phyloP scores from a whole-genome alignment of 1,140 invertebrate genomes.

The Meloidogyne floridensis region DNA sequence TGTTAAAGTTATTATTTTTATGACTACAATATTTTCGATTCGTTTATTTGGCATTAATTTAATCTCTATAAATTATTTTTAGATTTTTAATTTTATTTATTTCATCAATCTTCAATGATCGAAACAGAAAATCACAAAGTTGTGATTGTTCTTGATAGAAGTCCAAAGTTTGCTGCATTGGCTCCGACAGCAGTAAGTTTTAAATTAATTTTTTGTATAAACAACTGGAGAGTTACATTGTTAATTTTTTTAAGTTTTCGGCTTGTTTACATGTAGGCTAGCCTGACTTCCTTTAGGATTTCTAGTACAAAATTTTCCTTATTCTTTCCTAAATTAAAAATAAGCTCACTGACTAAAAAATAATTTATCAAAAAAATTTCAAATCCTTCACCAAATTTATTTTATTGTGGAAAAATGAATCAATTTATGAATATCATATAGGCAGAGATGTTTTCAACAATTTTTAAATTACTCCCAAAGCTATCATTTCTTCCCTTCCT shows the following conservation, averaged over 20 bases:
- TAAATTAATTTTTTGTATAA: neutral
- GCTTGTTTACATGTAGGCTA: too few species aligned
- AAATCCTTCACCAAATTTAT: too few species aligned
- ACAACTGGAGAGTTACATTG: too few species aligned
- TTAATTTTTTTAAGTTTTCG: too few species aligned
- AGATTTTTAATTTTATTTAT: slow-evolving; percentile 25
- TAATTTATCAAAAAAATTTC: too few species aligned
- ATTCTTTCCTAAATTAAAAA: too few species aligned
- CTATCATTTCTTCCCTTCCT: neutral
- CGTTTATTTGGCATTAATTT: too few species aligned
- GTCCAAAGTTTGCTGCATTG: slow-evolving; percentile 41
- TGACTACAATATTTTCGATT: too few species aligned
- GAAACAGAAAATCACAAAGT: slow-evolving; percentile 35
- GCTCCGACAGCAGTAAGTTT: slow-evolving; percentile 11
- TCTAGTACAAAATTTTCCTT: too few species aligned
- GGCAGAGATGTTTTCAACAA: neutral
- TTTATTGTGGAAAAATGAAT: neutral
- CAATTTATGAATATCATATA: neutral
- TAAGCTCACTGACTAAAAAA: too few species aligned
- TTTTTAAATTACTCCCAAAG: neutral
- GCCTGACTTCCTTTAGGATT: too few species aligned
- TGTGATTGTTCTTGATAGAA: slow-evolving; percentile 38
- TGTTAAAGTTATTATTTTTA: neutral
- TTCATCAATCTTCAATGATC: slow-evolving; percentile 33
- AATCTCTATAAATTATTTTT: neutral